Base-by-base conservation (phyloP, 2,888 invertebrate genomes). In the Dioctria rufipes region DNA sequence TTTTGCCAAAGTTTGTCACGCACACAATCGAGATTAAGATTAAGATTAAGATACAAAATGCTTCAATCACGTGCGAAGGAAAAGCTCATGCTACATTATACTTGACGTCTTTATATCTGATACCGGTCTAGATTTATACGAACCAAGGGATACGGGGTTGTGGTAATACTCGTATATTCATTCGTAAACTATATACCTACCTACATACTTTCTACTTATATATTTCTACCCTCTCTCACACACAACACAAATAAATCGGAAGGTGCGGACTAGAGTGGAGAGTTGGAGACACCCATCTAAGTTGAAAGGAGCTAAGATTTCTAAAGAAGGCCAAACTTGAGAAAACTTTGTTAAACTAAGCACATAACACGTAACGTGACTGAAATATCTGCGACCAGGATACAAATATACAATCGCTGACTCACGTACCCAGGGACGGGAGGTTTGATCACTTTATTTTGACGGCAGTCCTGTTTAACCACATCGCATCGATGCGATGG, bases 291-390 rank as follows among this genome's bases (percentile, higher is more conserved):
- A 37, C 63, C 63, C 63, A 63, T 25, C 46, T 46, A 46, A 61
- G 63, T 43, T 40, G 63, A 63, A 8, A 13, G 39, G 71, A 71
- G 80, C 77, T 65, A 77, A 77, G 80, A 81, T 77, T 78, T 69
- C 69, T 65, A 61, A 77, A 77, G 77, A 40, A 42, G 67, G 79
- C 61, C 58, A 58, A 79, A 75, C 80, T 80, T 78, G 65, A 80
- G 69, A 73, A 80, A 82, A 79, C 71, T 82, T 81, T 82, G 79
- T 78, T 80, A 80, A 82, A 82, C 82, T 80, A 80, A 82, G 81
- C 81, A 82, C 81, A 82, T 82, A 82, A 82, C 78, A 78, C 65
- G 78, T 73, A 73, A 82, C 82, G 82, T 82, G 82, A 82, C 82
- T 80, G 58, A 80, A 82, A 82, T 82, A 78, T 63, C 43, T 78